Evolutionary conservation across 2,888 invertebrate species (phyloP).

Genomic region (Scaptomyza flava): DNA sequence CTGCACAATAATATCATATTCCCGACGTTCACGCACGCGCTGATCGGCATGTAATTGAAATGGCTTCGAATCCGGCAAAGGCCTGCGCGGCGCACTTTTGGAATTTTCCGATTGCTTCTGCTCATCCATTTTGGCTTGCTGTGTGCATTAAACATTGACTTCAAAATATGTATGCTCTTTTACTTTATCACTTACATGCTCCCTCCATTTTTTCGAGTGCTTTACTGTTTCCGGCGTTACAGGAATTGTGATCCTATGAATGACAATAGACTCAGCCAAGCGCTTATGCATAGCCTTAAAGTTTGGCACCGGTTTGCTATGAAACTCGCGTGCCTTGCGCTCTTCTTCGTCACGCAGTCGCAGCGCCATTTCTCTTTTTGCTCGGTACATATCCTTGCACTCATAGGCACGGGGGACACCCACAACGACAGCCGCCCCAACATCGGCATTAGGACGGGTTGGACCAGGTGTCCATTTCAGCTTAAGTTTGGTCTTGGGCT

Average conservation of each 20-base stretch:
- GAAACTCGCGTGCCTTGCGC: constrained; percentile 80
- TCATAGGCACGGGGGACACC: constrained; percentile 66
- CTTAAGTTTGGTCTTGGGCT: constrained; percentile 2
- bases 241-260: constrained; percentile 72
- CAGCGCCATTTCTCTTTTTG: constrained; percentile 66
- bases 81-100: constrained; percentile 35
- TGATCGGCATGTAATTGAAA: constrained; percentile 80
- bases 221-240: constrained; percentile 80
- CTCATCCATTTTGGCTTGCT: constrained; percentile 1
- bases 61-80: constrained; percentile 66
- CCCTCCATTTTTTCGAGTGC: constrained; percentile 61
- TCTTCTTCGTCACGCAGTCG: constrained; percentile 74
- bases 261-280: constrained; percentile 36
- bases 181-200: constrained; percentile 54
- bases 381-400: constrained; percentile 77
- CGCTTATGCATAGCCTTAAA: constrained; percentile 62
- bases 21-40: constrained; percentile 79
- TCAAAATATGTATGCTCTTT: background rate
- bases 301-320: constrained; percentile 81
- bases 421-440: background rate
- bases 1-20: constrained; percentile 73
- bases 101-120: constrained; percentile 25
- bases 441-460: background rate
- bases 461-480: constrained; percentile 18
- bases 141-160: background rate